Percentiles rank a stretch among this genome's conserved stretches.
phyloP scores from a whole-genome alignment of 2,797 vertebrate genomes.

The Sciurus carolinensis region DNA sequence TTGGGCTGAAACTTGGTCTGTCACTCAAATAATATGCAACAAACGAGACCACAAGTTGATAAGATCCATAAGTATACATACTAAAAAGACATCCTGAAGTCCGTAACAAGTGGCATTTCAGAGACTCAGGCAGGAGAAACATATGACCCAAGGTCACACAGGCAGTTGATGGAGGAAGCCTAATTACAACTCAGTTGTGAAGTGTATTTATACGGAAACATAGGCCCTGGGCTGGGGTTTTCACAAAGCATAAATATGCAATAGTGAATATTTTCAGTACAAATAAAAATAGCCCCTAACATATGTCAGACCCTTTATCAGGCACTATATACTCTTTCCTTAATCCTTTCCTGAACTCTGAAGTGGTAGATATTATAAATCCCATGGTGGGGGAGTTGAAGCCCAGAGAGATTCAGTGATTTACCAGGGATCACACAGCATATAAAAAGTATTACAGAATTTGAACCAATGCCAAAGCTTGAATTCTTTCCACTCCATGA shows the following conservation, averaged over 20 bases:
- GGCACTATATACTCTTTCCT: not conserved
- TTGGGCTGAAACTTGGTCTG: too few species aligned
- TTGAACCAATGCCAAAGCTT: not conserved
- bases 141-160: not conserved
- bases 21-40: not conserved
- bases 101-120: not conserved
- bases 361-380: not conserved
- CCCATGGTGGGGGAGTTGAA: not conserved
- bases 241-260: not conserved
- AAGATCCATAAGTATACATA: not conserved
- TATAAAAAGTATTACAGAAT: not conserved
- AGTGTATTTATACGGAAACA: not conserved
- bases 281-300: not conserved
- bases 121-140: not conserved
- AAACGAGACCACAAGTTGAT: not conserved
- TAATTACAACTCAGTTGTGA: not conserved
- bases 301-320: not conserved
- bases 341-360: not conserved
- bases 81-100: not conserved
- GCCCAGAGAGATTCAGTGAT: not conserved
- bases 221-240: not conserved
- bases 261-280: not conserved
- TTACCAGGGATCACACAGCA: not conserved
- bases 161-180: not conserved
- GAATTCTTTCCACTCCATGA: not conserved